These are phyloP conservation scores for Bostrychus sinensis DNA, from an alignment of 2,113 vertebrate genomes.

Conservation along the genomic window DNA sequence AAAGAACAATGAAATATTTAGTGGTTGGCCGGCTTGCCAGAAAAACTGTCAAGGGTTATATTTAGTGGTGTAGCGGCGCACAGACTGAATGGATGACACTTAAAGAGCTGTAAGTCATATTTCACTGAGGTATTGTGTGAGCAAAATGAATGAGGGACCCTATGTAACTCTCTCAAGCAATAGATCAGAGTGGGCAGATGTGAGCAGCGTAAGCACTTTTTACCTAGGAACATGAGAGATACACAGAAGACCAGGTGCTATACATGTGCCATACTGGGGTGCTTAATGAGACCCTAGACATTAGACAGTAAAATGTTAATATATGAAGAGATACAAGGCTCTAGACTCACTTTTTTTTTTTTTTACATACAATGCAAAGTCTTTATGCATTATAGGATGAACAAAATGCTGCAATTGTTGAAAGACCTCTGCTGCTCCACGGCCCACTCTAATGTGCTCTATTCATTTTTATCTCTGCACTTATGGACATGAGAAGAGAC, in stretches of 20 bases:
- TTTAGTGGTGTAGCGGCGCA: conserved; percentile 67
- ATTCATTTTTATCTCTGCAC: conserved; percentile 55
- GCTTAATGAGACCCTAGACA: too few relatives aligned
- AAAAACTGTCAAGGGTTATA: conserved; percentile 63
- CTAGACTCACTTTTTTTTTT: too few relatives aligned
- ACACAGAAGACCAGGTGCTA: conserved; percentile 1
- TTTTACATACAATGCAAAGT: neutral
- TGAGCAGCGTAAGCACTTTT: conserved; percentile 72
- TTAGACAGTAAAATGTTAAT: too few relatives aligned
- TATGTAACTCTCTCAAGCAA: conserved; percentile 57
- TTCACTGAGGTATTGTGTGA: conserved; percentile 64
- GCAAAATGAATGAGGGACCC: conserved; percentile 73
- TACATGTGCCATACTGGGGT: too few relatives aligned
- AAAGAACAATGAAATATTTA: conserved; percentile 63
- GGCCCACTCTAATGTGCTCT: conserved; percentile 54
- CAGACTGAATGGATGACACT: conserved; percentile 43
- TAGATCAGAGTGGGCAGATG: conserved; percentile 64
- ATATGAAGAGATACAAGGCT: too few relatives aligned
- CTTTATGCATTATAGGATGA: conserved; percentile 7
- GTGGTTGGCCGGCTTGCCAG: conserved; percentile 29
- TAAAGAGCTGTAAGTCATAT: conserved; percentile 63
- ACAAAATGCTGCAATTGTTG: conserved; percentile 24
- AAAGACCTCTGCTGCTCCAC: conserved; percentile 40
- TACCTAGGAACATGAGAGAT: conserved; percentile 40
- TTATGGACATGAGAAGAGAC: conserved; percentile 54